Base-by-base conservation (phyloP, 2,113 vertebrate genomes). In the Xiphophorus couchianus region DNA sequence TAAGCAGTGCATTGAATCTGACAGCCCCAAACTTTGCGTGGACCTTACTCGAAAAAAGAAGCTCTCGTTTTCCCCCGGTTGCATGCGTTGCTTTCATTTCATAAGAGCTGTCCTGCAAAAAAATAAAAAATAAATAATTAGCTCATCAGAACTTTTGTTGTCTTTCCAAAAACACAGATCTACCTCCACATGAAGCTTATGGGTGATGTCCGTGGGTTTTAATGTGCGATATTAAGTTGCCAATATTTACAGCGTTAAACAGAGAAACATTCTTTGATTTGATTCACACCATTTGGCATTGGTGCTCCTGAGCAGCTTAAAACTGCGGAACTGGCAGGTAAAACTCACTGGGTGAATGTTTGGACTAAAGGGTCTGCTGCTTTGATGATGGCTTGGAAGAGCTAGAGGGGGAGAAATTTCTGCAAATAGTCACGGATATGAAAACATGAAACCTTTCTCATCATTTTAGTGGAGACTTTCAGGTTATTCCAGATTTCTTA, bases 161-260 rank as follows among this genome's bases (percentile, higher is more conserved):
- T 67, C 63, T 61, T 63, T 69, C 61, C 33, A 78, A 69, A 17
- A 79, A 69, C 78, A 78, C 37, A 44, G 19, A 60, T 66, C 78
- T 87, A 90, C 88, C 87, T 83, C 75, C 63, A 70, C 77, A 74
- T 73, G 72, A 72, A 70, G 22, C 66, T 78, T 71, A 74, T n/a
- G 9, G 51, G 51, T 58, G 51, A 22, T 48, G 5, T 48, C 5
- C 85, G 88, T 79, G 81, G 81, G 15, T 48, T 48, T 48, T 89
- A 67, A 14, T 2, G 48, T 71, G 77, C 65, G 72, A 67, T 37
- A 73, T 51, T 63, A 80, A 87, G 80, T 29, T 61, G 30, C 44
- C 17, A 25, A 58, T 7, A n/a, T 11, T 58, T 2, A n/a, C 51
- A 54, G 5, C 22, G 22, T 54, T 54, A 1, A 54, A n/a, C 25